Conservation (phyloP, 1,140 invertebrate species). For the Drosophila fuyamai region DNA sequence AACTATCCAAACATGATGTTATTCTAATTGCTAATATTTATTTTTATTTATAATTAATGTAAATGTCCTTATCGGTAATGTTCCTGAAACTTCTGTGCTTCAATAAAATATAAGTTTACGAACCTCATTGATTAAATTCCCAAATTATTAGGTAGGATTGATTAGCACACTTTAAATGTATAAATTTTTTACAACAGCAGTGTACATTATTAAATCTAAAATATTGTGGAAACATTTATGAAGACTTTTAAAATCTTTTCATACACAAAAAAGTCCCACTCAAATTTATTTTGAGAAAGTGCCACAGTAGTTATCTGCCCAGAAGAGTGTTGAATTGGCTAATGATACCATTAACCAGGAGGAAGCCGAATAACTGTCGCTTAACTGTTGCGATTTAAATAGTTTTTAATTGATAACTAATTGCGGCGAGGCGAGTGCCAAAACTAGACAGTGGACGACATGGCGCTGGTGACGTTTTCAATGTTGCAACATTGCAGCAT, state of each 20-base stretch:
- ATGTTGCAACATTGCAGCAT: slow-evolving; percentile 14
- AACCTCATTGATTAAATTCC: too few relatives aligned
- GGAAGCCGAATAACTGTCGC: slow-evolving; percentile 7
- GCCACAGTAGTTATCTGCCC: background rate
- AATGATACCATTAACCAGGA: slow-evolving; percentile 15
- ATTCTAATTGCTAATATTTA: too few relatives aligned
- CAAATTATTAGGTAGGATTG: too few relatives aligned
- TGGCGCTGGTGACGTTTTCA: slow-evolving; percentile 26
- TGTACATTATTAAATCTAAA: too few relatives aligned
- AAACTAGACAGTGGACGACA: slow-evolving; percentile 40
- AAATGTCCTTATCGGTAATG: too few relatives aligned
- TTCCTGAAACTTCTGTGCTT: too few relatives aligned
- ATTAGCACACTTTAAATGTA: too few relatives aligned
- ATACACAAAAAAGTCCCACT: background rate
- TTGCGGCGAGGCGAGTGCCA: slow-evolving; percentile 50
- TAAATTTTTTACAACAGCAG: too few relatives aligned
- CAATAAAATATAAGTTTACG: too few relatives aligned
- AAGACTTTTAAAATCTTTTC: background rate
- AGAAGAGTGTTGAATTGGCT: slow-evolving; percentile 21
- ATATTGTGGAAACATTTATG: too few relatives aligned
- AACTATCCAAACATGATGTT: background rate
- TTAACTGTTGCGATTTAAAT: slow-evolving; percentile 57
- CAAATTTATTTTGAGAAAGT: background rate
- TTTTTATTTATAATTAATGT: too few relatives aligned
- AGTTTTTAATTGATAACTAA: slow-evolving; percentile 72